Percentiles rank a stretch among this genome's conserved stretches.
phyloP scores from a whole-genome alignment of 2,888 invertebrate genomes.

The Nephrotoma appendiculata region DNA sequence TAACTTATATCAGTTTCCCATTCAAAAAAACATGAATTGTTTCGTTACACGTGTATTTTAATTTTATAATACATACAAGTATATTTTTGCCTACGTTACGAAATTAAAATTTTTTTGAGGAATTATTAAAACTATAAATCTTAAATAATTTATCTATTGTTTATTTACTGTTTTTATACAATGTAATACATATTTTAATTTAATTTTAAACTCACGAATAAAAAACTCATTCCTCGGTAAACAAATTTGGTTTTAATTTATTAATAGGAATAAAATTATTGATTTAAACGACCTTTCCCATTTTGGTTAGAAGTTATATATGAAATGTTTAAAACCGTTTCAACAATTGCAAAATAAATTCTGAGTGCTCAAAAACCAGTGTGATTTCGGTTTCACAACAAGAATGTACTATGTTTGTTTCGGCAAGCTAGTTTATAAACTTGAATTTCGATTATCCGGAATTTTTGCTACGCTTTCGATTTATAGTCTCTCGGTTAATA shows the following conservation, averaged over 20 bases:
- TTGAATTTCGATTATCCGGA: no score
- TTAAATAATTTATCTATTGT: background rate
- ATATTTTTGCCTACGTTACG: background rate
- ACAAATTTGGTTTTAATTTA: background rate
- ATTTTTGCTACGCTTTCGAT: no score
- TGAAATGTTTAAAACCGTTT: no score
- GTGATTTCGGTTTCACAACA: no score
- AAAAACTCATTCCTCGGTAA: background rate
- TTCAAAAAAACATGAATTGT: background rate
- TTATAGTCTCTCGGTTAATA: no score
- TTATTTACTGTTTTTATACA: background rate
- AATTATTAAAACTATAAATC: background rate
- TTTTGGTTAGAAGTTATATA: no score
- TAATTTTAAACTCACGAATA: background rate
- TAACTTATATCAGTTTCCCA: background rate
- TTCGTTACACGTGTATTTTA: background rate
- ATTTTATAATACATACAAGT: background rate
- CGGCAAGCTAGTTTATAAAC: no score
- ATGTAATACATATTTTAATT: background rate
- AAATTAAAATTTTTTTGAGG: background rate
- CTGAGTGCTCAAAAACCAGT: no score
- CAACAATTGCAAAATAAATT: no score
- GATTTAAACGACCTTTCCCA: no score
- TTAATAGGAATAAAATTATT: no score
- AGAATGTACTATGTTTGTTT: no score